These are phyloP conservation scores for Omphaloscelis lunosa DNA, from an alignment of 2,888 invertebrate genomes.

Conservation along the genomic window DNA sequence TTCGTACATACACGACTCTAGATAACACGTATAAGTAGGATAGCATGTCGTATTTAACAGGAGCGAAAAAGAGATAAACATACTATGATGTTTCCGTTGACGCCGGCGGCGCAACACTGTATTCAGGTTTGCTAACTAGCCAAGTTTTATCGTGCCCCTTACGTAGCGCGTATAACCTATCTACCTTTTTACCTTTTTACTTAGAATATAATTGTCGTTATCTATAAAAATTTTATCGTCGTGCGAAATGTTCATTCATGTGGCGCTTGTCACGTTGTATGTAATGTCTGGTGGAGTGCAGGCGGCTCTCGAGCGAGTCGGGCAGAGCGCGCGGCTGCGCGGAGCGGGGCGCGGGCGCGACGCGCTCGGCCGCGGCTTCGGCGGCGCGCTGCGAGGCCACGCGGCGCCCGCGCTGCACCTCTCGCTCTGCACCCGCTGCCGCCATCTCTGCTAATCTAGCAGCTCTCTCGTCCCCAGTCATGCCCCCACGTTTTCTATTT, in stretches of 20 bases:
- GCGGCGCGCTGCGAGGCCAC: constrained; percentile 92
- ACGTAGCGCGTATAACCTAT: not conserved
- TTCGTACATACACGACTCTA: no score
- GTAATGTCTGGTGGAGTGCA: constrained; percentile 97
- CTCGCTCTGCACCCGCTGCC: constrained; percentile 94
- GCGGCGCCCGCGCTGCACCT: constrained; percentile 92
- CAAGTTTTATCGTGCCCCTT: not conserved
- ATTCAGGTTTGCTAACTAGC: not conserved
- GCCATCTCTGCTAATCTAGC: constrained; percentile 94
- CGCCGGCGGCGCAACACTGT: no score
- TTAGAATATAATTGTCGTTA: not conserved
- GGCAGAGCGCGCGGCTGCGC: constrained; percentile 89
- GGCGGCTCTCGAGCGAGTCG: constrained; percentile 95
- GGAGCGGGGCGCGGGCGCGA: constrained; percentile 90
- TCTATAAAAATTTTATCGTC: constrained; percentile 83
- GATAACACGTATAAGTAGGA: not conserved
- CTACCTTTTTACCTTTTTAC: constrained; percentile 2
- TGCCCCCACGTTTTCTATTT: constrained; percentile 62
- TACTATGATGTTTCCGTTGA: not conserved
- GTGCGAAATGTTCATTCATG: constrained; percentile 96
- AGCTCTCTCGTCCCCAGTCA: constrained; percentile 89
- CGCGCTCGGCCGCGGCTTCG: constrained; percentile 78
- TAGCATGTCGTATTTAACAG: not conserved
- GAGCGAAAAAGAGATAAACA: not conserved
- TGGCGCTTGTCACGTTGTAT: constrained; percentile 95